A percentile compares a stretch with the other conserved stretches of the same genome.
Evolutionary conservation across 2,113 vertebrate genomes (phyloP).

Genomic region (Choloepus hoffmanni): DNA sequence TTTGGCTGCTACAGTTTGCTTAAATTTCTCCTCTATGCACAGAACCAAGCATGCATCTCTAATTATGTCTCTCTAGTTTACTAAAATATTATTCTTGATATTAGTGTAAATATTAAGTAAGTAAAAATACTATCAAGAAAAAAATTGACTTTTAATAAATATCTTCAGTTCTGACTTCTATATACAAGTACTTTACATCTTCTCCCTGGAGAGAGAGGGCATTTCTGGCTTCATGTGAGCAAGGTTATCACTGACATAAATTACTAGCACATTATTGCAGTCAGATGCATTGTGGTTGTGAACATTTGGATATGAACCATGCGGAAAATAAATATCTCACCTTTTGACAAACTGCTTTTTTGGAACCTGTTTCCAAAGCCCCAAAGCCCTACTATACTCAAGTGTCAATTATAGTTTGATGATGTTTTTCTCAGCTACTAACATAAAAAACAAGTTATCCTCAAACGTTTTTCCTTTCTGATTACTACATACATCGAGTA

Average conservation of each 20-base stretch:
- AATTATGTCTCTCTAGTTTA: conserved; percentile 76
- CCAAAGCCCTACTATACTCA: not conserved
- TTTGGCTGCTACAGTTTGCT: conserved; percentile 79
- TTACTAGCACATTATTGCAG: conserved; percentile 89
- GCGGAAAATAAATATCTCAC: conserved; percentile 87
- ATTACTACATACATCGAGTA: conserved; percentile 36
- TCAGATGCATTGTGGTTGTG: conserved; percentile 90
- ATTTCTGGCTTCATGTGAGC: conserved; percentile 83
- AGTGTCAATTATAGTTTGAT: not conserved
- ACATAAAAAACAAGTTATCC: not conserved
- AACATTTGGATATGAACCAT: conserved; percentile 79
- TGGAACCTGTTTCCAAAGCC: conserved; percentile 62
- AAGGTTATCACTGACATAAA: conserved; percentile 84
- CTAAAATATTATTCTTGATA: conserved; percentile 79
- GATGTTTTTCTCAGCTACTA: conserved; percentile 50
- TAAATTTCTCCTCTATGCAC: conserved; percentile 72
- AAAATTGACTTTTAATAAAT: conserved; percentile 94
- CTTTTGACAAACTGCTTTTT: conserved; percentile 66
- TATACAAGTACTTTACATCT: conserved; percentile 94
- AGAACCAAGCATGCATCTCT: conserved; percentile 69
- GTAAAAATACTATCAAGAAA: conserved; percentile 87
- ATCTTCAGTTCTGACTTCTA: conserved; percentile 92
- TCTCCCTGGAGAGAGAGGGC: conserved; percentile 85
- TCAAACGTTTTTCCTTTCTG: not conserved
- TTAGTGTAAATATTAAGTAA: conserved; percentile 83